Percentiles rank a stretch among this genome's conserved stretches.
These are phyloP conservation scores for Odontocerum albicorne DNA, from an alignment of 2,888 invertebrate species.

Conservation along the genomic window DNA sequence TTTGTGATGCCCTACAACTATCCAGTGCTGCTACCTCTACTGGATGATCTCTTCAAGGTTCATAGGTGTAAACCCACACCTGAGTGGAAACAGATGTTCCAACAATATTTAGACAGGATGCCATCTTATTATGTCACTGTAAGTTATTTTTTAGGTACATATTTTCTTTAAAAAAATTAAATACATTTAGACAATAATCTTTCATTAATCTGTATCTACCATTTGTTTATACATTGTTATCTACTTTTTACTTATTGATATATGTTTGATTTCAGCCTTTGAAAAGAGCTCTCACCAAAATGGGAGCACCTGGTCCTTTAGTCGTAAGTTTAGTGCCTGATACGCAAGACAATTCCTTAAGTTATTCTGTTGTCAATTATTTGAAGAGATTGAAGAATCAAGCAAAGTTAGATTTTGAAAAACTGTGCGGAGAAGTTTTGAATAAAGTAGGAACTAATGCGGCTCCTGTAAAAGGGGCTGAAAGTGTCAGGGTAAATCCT, in stretches of 20 bases:
- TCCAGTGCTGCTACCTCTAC: constrained; percentile 85
- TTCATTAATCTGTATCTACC: neutral
- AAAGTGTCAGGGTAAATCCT: constrained; percentile 75
- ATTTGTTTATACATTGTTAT: constrained; percentile 5
- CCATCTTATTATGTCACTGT: constrained; percentile 92
- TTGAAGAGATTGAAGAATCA: constrained; percentile 94
- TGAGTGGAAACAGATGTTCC: constrained; percentile 92
- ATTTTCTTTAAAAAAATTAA: constrained; percentile 1
- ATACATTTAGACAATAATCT: neutral
- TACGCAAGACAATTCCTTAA: constrained; percentile 87
- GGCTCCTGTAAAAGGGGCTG: constrained; percentile 60
- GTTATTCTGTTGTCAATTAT: constrained; percentile 91
- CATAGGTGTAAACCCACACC: constrained; percentile 89
- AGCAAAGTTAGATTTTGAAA: constrained; percentile 88
- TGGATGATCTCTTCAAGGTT: constrained; percentile 93
- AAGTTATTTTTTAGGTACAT: constrained; percentile 40
- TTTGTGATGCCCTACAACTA: constrained; percentile 99
- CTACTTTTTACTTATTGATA: neutral
- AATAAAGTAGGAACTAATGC: constrained; percentile 60
- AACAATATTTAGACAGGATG: constrained; percentile 93
- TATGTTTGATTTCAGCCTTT: constrained; percentile 65
- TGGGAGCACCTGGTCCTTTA: constrained; percentile 84
- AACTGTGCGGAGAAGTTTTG: constrained; percentile 78
- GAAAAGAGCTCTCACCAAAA: constrained; percentile 84
- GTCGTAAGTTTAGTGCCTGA: constrained; percentile 88